Conservation (phyloP, 2,797 vertebrate species). For the Falco peregrinus region DNA sequence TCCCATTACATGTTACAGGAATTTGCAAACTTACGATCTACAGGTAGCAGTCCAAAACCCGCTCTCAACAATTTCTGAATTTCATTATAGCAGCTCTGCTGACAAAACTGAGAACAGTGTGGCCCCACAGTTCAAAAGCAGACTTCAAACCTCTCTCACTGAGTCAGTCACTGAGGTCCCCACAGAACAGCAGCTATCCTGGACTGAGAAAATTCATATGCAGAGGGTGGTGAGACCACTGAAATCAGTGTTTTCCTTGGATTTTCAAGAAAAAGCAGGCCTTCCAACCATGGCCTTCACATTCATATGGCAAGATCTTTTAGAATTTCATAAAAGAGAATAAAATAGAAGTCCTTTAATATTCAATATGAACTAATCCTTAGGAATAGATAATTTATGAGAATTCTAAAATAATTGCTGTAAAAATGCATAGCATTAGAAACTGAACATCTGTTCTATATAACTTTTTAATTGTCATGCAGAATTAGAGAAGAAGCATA, state of each 20-base stretch:
- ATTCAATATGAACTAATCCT: not conserved
- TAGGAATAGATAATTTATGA: not conserved
- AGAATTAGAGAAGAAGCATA: not conserved
- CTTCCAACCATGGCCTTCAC: not conserved
- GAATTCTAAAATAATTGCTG: not conserved
- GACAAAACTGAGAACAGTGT: not conserved
- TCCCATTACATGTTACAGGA: not conserved
- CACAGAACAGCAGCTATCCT: not conserved
- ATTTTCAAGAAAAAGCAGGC: not conserved
- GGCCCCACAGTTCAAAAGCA: not conserved
- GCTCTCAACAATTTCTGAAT: not conserved
- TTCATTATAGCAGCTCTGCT: rapidly evolving
- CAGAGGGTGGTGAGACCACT: not conserved
- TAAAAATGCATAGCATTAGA: not conserved
- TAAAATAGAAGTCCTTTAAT: not conserved
- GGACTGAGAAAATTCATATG: not conserved
- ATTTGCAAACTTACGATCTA: not conserved
- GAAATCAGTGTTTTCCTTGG: not conserved
- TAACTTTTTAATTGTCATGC: not conserved
- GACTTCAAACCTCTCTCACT: not conserved
- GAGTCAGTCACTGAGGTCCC: not conserved
- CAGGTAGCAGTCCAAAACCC: not conserved
- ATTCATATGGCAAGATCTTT: not conserved
- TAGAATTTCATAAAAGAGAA: not conserved
- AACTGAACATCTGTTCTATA: not conserved